Conservation (phyloP, 2,113 vertebrate species). For the Loxodonta africana region DNA sequence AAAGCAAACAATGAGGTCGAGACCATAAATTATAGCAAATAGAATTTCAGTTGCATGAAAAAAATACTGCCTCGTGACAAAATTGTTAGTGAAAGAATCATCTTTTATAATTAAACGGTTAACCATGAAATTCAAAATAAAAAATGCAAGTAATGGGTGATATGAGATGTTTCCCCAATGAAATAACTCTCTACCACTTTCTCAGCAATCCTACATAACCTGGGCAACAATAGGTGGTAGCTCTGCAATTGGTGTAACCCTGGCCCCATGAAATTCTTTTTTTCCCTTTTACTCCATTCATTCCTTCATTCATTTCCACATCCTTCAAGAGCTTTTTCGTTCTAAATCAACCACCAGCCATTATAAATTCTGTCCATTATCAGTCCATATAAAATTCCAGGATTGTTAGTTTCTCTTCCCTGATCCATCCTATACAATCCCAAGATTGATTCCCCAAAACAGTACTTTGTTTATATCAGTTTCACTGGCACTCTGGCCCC, state of each 20-base stretch:
- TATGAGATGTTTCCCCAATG: not conserved
- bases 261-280: no score
- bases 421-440: not conserved
- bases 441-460: not conserved
- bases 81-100: not conserved
- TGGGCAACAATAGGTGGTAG: not conserved
- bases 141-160: not conserved
- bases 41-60: not conserved
- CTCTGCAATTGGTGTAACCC: not conserved
- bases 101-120: conserved; percentile 1
- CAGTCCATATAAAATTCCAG: not conserved
- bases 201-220: not conserved
- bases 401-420: not conserved
- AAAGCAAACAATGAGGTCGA: not conserved
- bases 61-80: not conserved
- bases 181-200: not conserved
- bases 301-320: not conserved
- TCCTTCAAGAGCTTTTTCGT: not conserved
- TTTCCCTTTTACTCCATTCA: not conserved
- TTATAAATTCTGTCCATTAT: conserved; percentile 20
- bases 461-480: not conserved
- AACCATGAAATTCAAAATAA: not conserved
- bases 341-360: not conserved
- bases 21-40: not conserved
- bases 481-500: not conserved